A percentile compares a stretch with the other conserved stretches of the same genome.
These are phyloP conservation scores for Solea solea DNA, from an alignment of 2,113 vertebrate genomes.

Conservation along the genomic window DNA sequence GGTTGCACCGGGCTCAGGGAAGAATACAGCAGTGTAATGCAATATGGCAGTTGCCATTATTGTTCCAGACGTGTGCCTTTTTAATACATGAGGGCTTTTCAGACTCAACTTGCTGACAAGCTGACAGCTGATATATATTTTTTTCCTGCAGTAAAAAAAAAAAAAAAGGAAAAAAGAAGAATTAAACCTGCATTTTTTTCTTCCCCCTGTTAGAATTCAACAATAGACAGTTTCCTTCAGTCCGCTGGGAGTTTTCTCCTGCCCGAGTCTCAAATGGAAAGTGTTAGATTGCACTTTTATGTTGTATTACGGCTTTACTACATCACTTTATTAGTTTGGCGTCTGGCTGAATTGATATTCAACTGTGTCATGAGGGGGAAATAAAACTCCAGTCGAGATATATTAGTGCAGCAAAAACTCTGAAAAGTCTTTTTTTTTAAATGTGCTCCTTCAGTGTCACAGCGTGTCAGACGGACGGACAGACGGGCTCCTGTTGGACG, in stretches of 20 bases:
- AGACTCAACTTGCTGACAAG: neutral
- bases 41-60: conserved; percentile 28
- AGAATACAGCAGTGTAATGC: conserved; percentile 3
- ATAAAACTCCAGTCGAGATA: neutral
- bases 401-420: neutral
- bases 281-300: neutral
- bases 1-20: neutral
- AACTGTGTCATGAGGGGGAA: neutral
- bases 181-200: neutral
- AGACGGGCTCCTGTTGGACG: too few relatives aligned
- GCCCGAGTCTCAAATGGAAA: conserved; percentile 2
- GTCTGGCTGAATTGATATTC: neutral
- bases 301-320: neutral
- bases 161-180: neutral
- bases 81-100: conserved; percentile 25
- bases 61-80: conserved; percentile 17
- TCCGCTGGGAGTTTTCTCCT: neutral
- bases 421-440: too few relatives aligned
- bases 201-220: neutral
- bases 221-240: conserved; percentile 13
- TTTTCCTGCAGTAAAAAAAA: conserved; percentile 24
- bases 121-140: conserved; percentile 28
- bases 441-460: too few relatives aligned
- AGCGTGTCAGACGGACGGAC: too few relatives aligned
- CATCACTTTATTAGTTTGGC: neutral